phyloP scores from a whole-genome alignment of 2,113 vertebrate genomes.

The Erythrolamprus reginae region DNA sequence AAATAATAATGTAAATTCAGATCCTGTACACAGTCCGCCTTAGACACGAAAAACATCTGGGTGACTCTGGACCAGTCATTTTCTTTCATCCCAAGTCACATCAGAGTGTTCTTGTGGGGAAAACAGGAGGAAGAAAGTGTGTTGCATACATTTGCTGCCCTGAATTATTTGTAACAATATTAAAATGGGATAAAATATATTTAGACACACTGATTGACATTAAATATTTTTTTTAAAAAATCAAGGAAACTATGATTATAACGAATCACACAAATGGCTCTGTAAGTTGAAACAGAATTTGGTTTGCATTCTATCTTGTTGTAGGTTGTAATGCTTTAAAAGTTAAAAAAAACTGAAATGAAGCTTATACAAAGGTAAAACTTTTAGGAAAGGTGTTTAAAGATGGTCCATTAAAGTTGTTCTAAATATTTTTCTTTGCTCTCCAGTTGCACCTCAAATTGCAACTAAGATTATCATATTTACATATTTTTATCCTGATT shows the following conservation, averaged over 20 bases:
- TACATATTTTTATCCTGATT: neutral
- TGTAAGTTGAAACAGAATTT: neutral
- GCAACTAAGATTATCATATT: neutral
- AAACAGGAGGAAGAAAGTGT: neutral
- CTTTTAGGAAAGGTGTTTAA: neutral
- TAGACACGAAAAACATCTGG: neutral
- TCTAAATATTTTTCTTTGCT: neutral
- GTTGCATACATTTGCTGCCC: neutral
- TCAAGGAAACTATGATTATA: neutral
- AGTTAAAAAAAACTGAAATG: neutral
- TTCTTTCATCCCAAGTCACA: neutral
- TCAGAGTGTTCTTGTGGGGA: neutral
- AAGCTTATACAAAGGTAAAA: neutral
- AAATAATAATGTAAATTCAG: neutral
- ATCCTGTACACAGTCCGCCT: neutral
- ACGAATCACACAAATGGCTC: no score
- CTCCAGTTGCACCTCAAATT: neutral
- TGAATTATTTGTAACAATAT: neutral
- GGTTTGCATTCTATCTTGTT: neutral
- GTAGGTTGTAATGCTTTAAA: neutral
- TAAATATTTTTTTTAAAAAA: neutral
- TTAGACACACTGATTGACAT: neutral
- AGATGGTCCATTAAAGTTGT: neutral
- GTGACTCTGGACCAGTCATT: neutral
- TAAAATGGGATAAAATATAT: neutral